These are phyloP conservation scores for Nebria salina DNA, from an alignment of 2,888 invertebrate species.

Conservation along the genomic window DNA sequence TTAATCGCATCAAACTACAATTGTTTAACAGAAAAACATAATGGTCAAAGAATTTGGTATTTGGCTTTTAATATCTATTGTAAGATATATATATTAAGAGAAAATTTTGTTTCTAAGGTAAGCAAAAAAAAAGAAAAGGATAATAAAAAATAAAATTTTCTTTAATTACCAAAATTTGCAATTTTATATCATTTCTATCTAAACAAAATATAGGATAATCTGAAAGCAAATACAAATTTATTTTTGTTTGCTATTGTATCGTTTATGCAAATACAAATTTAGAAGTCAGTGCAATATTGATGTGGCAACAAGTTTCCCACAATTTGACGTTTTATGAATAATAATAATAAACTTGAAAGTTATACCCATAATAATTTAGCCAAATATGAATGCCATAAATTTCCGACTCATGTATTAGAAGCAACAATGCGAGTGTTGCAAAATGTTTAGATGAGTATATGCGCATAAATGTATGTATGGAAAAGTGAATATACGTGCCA, in stretches of 20 bases:
- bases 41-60: too few species aligned
- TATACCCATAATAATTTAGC: background rate
- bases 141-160: too few species aligned
- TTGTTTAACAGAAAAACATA: too few species aligned
- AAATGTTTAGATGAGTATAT: background rate
- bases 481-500: background rate
- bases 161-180: too few species aligned
- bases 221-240: too few species aligned
- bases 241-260: background rate
- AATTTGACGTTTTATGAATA: background rate
- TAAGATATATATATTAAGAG: too few species aligned
- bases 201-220: too few species aligned
- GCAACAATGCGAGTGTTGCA: background rate
- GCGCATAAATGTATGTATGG: background rate
- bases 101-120: too few species aligned
- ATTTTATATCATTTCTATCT: too few species aligned
- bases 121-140: too few species aligned
- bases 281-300: background rate
- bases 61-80: too few species aligned
- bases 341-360: background rate
- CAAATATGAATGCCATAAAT: background rate
- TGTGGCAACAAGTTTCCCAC: background rate
- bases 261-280: background rate
- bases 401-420: background rate
- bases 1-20: too few species aligned